Evolutionary conservation across 2,888 invertebrate species (phyloP), one percentile per base, ranked within the genome.

Genomic region (Trissoscelio sp.): DNA sequence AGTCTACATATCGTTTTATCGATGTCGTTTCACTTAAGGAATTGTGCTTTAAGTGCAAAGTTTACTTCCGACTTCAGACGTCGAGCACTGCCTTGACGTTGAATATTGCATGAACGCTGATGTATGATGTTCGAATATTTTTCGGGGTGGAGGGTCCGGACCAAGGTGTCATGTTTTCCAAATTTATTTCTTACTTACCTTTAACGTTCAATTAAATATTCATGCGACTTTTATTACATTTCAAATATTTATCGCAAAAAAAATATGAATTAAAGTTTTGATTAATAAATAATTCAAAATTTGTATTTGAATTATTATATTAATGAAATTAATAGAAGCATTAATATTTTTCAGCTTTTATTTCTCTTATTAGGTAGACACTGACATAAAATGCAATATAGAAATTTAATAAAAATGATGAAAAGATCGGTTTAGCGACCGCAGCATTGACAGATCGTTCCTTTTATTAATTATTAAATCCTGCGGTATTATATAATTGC

Each of bases 41-140:
- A 81, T 81, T 72, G 75, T 81, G 72, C 72, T 64, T 70, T 75
- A 80, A 80, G 80, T 80, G 80, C 81, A 75, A 81, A 75, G 80
- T 81, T 81, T 81, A 81, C 80, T 81, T 75, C 74, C 55, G 80
- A 75, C 74, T 81, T 81, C 48, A 75, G 66, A 69, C 72, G 67
- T 77, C 62, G 60, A 60, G 46, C 22, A 34, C 37, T 53, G 75
- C 70, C 57, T 69, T 81, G 75, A 81, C 55, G 72, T 73, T 81
- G 72, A 77, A 81, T 81, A 81, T 81, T 81, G 75, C 77, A 81
- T 81, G 81, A 77, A 75, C 37, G 9, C 37, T 72, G 75, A 81
- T 77, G 81, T 72, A 81, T 48, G 53, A 75, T 42, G 77, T 60
- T 77, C 72, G 66, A 77, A 81, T 77, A 81, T 81, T 81, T 77